phyloP scores from a whole-genome alignment of 2,888 invertebrate genomes.

The Lasioglossum oenotherae region DNA sequence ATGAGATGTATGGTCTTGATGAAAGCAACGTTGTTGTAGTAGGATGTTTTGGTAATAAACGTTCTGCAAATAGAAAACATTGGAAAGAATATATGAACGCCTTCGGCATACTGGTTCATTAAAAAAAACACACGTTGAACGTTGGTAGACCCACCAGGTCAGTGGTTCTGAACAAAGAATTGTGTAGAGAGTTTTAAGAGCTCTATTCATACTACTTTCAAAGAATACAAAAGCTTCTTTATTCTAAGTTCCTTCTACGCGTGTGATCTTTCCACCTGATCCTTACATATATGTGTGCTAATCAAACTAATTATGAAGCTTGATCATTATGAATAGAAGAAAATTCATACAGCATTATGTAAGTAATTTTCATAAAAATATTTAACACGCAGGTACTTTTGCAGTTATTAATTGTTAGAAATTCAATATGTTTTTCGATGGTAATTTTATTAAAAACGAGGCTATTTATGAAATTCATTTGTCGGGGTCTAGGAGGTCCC shows the following conservation, averaged over 20 bases:
- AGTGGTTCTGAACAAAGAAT: conserved; percentile 4
- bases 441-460: no score
- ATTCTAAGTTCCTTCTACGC: background rate
- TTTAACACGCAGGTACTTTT: no score
- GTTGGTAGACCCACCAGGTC: background rate
- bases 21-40: background rate
- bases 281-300: background rate
- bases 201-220: background rate
- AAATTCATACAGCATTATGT: background rate
- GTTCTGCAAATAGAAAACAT: conserved; percentile 6
- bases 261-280: background rate
- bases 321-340: background rate
- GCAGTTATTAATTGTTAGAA: no score
- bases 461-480: no score
- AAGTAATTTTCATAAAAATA: no score
- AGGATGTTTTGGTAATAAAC: background rate
- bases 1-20: background rate
- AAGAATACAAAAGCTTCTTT: conserved; percentile 4
- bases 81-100: background rate
- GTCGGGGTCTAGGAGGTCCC: no score
- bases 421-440: no score
- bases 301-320: background rate
- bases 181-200: conserved; percentile 9
- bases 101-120: background rate
- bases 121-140: conserved; percentile 2